A percentile compares a stretch with the other conserved stretches of the same genome.
These are phyloP conservation scores for Phrynocephalus forsythii DNA, from an alignment of 2,797 vertebrate species.

Conservation along the genomic window DNA sequence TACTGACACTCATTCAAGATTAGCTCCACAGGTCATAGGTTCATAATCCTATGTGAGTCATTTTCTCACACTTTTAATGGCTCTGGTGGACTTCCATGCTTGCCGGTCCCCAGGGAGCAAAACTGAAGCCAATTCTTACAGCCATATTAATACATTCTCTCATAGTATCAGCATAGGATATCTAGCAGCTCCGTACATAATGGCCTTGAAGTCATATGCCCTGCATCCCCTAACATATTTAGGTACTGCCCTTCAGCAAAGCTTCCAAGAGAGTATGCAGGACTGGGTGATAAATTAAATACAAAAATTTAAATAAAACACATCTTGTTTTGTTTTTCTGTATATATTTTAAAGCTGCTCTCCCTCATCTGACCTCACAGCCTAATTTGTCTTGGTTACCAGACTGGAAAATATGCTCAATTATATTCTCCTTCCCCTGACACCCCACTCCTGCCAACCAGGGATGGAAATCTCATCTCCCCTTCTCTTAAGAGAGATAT, in stretches of 20 bases:
- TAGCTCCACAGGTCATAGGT: too few relatives aligned
- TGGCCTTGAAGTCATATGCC: not conserved
- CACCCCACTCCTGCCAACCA: slow-evolving; percentile 56
- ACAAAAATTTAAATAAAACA: slow-evolving; percentile 4
- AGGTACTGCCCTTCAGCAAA: not conserved
- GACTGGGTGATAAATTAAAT: not conserved
- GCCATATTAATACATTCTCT: not conserved
- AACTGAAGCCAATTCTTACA: not conserved
- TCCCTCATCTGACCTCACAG: not conserved
- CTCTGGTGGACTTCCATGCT: not conserved
- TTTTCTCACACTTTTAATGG: not conserved
- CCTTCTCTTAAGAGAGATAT: slow-evolving; percentile 66
- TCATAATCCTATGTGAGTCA: too few relatives aligned
- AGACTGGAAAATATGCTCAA: slow-evolving; percentile 65
- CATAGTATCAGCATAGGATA: not conserved
- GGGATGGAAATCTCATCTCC: slow-evolving; percentile 70
- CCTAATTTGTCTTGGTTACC: slow-evolving; percentile 56
- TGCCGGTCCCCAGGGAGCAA: not conserved
- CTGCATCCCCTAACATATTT: not conserved
- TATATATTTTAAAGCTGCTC: not conserved
- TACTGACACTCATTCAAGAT: too few relatives aligned
- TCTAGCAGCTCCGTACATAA: not conserved
- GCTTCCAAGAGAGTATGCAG: not conserved
- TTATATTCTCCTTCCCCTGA: slow-evolving; percentile 55
- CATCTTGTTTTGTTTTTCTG: not conserved